Evolutionary conservation across 2,797 vertebrate species (phyloP).

Genomic region (Liparis tanakae): DNA sequence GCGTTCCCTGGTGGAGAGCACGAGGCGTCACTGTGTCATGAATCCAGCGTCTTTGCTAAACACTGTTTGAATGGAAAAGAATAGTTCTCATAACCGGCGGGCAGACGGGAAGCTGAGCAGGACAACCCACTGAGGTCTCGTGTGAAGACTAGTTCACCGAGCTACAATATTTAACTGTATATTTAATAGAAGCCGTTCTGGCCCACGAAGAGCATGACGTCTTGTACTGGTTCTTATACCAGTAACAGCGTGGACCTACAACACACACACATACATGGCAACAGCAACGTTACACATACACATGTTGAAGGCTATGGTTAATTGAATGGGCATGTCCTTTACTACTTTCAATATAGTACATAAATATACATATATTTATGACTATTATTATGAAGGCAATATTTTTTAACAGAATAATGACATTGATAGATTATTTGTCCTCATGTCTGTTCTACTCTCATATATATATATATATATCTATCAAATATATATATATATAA

Average conservation of each 20-base stretch:
- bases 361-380: not conserved
- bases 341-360: too few relatives aligned
- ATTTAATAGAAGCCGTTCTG: not conserved
- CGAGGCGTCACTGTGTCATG: constrained; percentile 7
- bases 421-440: too few relatives aligned
- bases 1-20: not conserved
- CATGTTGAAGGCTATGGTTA: not conserved
- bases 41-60: constrained; percentile 22
- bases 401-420: too few relatives aligned
- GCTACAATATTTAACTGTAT: not conserved
- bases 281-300: not conserved
- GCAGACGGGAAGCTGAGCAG: constrained; percentile 18
- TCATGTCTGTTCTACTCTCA: too few relatives aligned
- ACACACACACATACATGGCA: not conserved
- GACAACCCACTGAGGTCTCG: constrained; percentile 13
- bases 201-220: not conserved
- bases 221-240: not conserved
- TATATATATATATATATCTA: too few relatives aligned
- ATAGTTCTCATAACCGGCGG: constrained; percentile 25
- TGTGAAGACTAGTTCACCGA: not conserved
- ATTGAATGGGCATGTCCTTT: too few relatives aligned
- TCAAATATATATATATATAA: not conserved
- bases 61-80: constrained; percentile 28
- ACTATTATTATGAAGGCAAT: not conserved
- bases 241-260: not conserved